Evolutionary conservation across 2,113 vertebrate species (phyloP).

Genomic region (Desmodus rotundus): DNA sequence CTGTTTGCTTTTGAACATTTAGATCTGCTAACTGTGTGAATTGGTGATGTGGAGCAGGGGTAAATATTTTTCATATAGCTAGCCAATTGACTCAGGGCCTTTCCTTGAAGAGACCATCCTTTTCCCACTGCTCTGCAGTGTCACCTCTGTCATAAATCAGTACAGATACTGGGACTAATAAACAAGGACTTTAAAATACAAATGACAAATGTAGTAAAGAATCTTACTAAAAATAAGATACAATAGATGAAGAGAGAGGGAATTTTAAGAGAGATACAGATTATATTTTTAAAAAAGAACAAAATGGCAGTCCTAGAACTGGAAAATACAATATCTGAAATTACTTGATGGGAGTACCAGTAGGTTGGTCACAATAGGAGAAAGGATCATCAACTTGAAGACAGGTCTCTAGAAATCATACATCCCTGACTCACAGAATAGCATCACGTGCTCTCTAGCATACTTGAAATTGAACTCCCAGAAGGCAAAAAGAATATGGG

Average conservation of each 20-base stretch:
- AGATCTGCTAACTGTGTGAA: not conserved
- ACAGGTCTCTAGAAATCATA: not conserved
- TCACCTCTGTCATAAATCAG: not conserved
- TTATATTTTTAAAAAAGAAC: not conserved
- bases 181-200: not conserved
- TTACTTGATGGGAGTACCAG: not conserved
- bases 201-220: not conserved
- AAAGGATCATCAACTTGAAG: not conserved
- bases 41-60: not conserved
- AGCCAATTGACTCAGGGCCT: not conserved
- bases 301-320: not conserved
- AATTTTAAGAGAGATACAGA: not conserved
- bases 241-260: not conserved
- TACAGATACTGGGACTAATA: not conserved
- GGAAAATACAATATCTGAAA: conserved; percentile 11
- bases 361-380: not conserved
- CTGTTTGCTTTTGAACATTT: not conserved
- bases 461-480: not conserved
- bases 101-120: not conserved
- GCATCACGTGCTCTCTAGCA: not conserved
- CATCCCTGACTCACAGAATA: not conserved
- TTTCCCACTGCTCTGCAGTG: not conserved
- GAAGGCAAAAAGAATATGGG: not conserved
- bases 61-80: not conserved
- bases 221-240: not conserved